Percentiles rank a stretch among this genome's conserved stretches.
Evolutionary conservation across 2,888 invertebrate genomes (phyloP).

Genomic region (Drosophila gaucha): DNA sequence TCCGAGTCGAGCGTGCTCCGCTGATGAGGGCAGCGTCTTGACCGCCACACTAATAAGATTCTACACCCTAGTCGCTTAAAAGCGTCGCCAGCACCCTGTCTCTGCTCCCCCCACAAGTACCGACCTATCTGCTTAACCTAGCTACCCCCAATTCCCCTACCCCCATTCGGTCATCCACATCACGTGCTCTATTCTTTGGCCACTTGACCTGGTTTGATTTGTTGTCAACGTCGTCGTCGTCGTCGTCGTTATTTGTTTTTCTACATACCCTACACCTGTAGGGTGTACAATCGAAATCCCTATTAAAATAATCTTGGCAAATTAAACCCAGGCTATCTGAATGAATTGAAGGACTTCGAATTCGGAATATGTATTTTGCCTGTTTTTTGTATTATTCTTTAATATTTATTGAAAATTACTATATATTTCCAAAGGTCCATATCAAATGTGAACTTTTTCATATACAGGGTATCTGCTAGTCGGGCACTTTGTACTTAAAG

Average conservation of each 20-base stretch:
- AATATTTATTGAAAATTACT: too few species aligned
- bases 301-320: too few species aligned
- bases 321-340: too few species aligned
- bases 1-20: conserved; percentile 18
- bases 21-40: conserved; percentile 54
- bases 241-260: conserved; percentile 21
- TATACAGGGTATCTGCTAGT: neutral
- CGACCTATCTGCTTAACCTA: neutral
- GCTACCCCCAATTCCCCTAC: neutral
- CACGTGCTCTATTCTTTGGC: conserved; percentile 46
- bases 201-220: conserved; percentile 75
- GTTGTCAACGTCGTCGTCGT: conserved; percentile 28
- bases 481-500: neutral
- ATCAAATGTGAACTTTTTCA: too few species aligned
- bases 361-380: too few species aligned
- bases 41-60: conserved; percentile 70
- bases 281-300: too few species aligned
- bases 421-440: too few species aligned
- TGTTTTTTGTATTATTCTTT: too few species aligned
- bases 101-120: too few species aligned
- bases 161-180: conserved; percentile 20
- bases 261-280: neutral
- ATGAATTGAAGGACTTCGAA: too few species aligned
- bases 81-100: neutral
- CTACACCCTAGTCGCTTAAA: conserved; percentile 9